Conservation (phyloP, 2,113 vertebrate genomes). For the Morone chrysops region DNA sequence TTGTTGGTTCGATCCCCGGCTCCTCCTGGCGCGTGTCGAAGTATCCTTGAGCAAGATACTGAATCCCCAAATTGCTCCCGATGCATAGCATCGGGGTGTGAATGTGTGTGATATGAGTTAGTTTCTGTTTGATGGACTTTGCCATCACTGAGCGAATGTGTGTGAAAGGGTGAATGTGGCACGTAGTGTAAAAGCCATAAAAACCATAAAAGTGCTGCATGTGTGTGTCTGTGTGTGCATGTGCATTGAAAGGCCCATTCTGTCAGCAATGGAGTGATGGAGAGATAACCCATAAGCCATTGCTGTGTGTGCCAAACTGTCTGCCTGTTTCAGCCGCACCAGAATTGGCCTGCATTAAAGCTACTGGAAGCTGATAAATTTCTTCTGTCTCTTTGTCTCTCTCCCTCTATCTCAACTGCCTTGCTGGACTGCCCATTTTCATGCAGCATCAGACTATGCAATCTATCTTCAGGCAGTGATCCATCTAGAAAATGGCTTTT, state of each 20-base stretch:
- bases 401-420: neutral
- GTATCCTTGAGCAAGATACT: no score
- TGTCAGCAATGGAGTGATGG: slow-evolving; percentile 57
- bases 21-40: no score
- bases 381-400: slow-evolving; percentile 4
- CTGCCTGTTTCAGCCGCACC: slow-evolving; percentile 28
- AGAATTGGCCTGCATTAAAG: slow-evolving; percentile 26
- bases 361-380: slow-evolving; percentile 37
- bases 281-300: slow-evolving; percentile 53
- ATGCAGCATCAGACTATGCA: slow-evolving; percentile 28
- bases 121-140: no score
- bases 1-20: no score
- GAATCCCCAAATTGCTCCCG: no score
- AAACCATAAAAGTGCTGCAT: neutral
- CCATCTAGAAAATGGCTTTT: slow-evolving; percentile 48
- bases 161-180: no score
- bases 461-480: slow-evolving; percentile 51
- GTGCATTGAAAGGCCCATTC: slow-evolving; percentile 50
- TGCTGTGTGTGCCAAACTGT: slow-evolving; percentile 45
- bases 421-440: slow-evolving; percentile 31
- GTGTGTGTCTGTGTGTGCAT: slow-evolving; percentile 12
- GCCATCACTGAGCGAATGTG: no score
- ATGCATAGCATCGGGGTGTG: no score
- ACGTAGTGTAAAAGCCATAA: no score
- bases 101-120: no score